A percentile compares a stretch with the other conserved stretches of the same genome.
These are phyloP conservation scores for Epinephelus malabaricus DNA, from an alignment of 2,797 vertebrate genomes.

Conservation along the genomic window DNA sequence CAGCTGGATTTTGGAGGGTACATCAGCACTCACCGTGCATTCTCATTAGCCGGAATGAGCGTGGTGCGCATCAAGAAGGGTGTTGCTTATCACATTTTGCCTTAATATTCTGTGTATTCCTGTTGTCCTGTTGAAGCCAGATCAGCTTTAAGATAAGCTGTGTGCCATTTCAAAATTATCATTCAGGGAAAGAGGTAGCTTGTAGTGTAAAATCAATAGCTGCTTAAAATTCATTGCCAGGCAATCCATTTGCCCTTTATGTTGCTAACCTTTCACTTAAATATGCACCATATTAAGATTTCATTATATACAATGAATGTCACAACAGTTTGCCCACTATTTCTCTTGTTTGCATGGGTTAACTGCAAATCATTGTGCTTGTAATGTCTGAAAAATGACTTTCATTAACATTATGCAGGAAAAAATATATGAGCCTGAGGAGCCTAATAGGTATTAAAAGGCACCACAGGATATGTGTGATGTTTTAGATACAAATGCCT, in stretches of 20 bases:
- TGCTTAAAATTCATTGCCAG: conserved; percentile 99
- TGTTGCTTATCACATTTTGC: conserved; percentile 39
- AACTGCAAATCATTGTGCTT: conserved; percentile 86
- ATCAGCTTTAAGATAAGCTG: conserved; percentile 86
- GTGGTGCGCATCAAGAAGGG: conserved; percentile 11
- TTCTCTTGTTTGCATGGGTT: conserved; percentile 87
- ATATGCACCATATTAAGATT: conserved; percentile 92
- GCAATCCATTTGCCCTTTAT: conserved; percentile 99
- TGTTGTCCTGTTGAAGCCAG: conserved; percentile 74
- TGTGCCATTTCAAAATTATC: conserved; percentile 93
- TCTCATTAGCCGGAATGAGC: conserved; percentile 19
- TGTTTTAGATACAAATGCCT: conserved; percentile 78
- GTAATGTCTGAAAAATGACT: conserved; percentile 83
- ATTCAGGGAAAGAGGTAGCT: conserved; percentile 90
- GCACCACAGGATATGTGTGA: conserved; percentile 79
- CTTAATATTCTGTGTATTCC: conserved; percentile 63
- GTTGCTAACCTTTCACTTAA: conserved; percentile 92
- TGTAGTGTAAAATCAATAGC: conserved; percentile 99
- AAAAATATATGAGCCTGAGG: conserved; percentile 65
- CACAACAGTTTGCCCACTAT: conserved; percentile 88
- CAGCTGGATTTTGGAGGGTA: not conserved
- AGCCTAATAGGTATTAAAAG: conserved; percentile 80
- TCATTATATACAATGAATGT: conserved; percentile 92
- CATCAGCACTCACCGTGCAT: conserved; percentile 14
- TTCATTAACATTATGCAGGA: conserved; percentile 71